Evolutionary conservation across 2,888 invertebrate species (phyloP), one percentile per base, ranked within the genome.

Genomic region (Nesidiocoris tenuis): DNA sequence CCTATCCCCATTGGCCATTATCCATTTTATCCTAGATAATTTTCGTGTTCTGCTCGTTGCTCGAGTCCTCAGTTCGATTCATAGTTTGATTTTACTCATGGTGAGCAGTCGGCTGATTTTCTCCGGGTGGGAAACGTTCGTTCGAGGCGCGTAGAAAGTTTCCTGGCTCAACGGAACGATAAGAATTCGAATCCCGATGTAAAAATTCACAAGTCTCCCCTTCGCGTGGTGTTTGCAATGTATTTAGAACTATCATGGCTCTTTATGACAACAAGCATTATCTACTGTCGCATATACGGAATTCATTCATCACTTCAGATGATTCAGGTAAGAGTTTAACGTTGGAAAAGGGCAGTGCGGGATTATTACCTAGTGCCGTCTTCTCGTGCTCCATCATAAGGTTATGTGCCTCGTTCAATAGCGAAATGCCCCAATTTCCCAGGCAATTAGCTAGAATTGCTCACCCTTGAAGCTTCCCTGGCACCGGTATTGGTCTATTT

Each of bases 281-380:
- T 92, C 87, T 98, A 65, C 87, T 97, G 70, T 93, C 95, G 77
- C 95, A 96, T 84, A 94, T 97, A 80, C 88, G 95, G 76, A 95
- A 96, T 84, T 95, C 96, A 9, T 98, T 96, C 84, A 94, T 97
- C 82, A 93, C 95, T 22, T 94, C 95, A 21, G 97, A 98, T 85
- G 96, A 97, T 84, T 95, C 96, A 81, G 94, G 87, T 86, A 81
- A 77, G 67, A 74, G 16, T 22, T 25, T n/a, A n/a, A n/a, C n/a
- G n/a, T n/a, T 39, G 39, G 39, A 39, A 39, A 39, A 7, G 5
- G 5, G 39, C 12, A 7, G 5, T 39, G 12, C 3, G 39, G 5
- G 39, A 39, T 39, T 39, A 7, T 39, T 39, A 39, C 39, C 39
- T 12, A 7, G 39, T n/a, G 39, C 12, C 12, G 39, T 39, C 39